phyloP scores from a whole-genome alignment of 64 coral and sea anemone species.

The Pocillopora verrucosa region DNA sequence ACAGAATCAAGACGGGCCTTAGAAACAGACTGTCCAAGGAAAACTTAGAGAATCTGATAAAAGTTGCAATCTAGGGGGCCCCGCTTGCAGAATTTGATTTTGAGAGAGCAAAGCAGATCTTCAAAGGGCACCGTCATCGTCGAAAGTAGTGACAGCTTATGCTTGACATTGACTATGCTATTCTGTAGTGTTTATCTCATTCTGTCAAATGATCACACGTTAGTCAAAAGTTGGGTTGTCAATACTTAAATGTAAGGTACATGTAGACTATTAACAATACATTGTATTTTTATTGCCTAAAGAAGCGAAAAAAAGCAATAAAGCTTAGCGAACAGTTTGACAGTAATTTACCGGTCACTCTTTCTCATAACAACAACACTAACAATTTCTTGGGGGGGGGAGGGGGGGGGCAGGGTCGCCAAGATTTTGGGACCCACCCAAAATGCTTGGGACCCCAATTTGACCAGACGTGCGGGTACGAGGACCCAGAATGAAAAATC shows the following conservation, averaged over 20 bases:
- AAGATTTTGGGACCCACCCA: conserved; percentile 46
- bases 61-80: conserved; percentile 55
- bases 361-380: conserved; percentile 26
- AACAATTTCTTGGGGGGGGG: no score
- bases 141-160: conserved; percentile 16
- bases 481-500: no score
- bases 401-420: conserved; percentile 43
- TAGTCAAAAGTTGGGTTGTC: no score
- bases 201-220: no score
- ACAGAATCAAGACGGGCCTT: no score
- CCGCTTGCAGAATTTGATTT: conserved; percentile 65
- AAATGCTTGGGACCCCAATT: conserved; percentile 52
- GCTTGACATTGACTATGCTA: no score
- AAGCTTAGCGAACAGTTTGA: no score
- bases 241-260: no score
- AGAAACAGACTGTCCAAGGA: neutral
- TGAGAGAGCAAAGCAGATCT: conserved; percentile 60
- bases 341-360: neutral
- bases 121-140: conserved; percentile 44
- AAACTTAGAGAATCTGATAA: conserved; percentile 56
- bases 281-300: no score
- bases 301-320: no score
- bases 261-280: no score
- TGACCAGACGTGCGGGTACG: neutral
- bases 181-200: no score